Evolutionary conservation across 1,140 invertebrate genomes (phyloP), one percentile per base, ranked within the genome.

Genomic region (Kradibia gibbosae): DNA sequence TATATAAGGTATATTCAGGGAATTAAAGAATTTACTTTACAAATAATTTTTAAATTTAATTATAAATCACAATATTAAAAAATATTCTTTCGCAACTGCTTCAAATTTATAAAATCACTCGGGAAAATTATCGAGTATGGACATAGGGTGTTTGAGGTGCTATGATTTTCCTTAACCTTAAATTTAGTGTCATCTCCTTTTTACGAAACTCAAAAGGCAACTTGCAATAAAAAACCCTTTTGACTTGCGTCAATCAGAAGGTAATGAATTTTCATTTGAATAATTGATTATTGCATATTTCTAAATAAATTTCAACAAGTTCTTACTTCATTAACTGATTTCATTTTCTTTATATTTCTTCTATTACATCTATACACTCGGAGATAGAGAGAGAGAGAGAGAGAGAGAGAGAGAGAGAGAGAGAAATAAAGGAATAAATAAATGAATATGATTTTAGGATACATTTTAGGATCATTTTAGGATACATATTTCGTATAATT

Each of bases 91-190:
- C n/a, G n/a, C n/a, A n/a, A n/a, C n/a, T n/a, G n/a, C n/a, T n/a
- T n/a, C n/a, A n/a, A n/a, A n/a, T n/a, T n/a, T n/a, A n/a, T n/a
- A n/a, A n/a, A n/a, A n/a, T n/a, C n/a, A n/a, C n/a, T n/a, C n/a
- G 28, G 45, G 10, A 15, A 57, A 80, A 80, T 80, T 72, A 76
- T 81, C 67, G 74, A 45, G 34, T 62, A 5, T 57, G 57, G 25
- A 25, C 34, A 65, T 50, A 31, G 50, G 73, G 62, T 42, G 74
- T 50, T 17, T 53, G 1, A 72, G 80, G 31, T 17, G 60, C 80
- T 34, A 39, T 55, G 71, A 84, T 82, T 82, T 83, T 25, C 80
- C 76, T 84, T 82, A 62, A 83, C 70, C 55, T n/a, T n/a, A 55
- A 65, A 77, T 81, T 39, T 25, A 75, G 28, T 13, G 22, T 36